A percentile compares a stretch with the other conserved stretches of the same genome.
These are phyloP conservation scores for Ibidorhyncha struthersii DNA, from an alignment of 2,113 vertebrate genomes.

Conservation along the genomic window DNA sequence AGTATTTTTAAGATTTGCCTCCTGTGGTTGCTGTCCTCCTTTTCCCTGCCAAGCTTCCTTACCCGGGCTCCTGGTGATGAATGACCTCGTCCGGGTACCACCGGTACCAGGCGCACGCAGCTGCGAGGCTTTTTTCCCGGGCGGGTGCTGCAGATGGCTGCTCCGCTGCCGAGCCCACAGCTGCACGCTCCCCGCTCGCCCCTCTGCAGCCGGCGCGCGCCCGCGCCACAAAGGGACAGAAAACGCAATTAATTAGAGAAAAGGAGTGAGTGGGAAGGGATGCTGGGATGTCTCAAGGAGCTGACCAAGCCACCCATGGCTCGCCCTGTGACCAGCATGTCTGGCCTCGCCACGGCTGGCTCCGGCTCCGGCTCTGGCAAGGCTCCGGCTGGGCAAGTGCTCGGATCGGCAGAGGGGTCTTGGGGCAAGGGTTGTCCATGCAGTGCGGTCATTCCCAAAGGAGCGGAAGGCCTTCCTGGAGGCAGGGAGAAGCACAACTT, in stretches of 20 bases:
- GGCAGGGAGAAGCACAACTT: background rate
- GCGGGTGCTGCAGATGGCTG: constrained; percentile 9
- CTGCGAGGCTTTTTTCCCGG: background rate
- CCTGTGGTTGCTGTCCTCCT: background rate
- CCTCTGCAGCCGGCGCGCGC: background rate
- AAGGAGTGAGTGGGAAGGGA: background rate
- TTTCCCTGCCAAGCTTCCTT: background rate
- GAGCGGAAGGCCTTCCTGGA: background rate
- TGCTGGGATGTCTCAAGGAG: background rate
- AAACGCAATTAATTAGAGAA: background rate
- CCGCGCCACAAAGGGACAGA: background rate
- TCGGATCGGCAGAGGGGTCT: background rate
- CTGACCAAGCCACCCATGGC: background rate
- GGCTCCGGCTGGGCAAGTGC: fast-evolving
- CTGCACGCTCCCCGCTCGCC: background rate
- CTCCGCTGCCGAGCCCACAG: background rate
- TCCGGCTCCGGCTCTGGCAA: background rate
- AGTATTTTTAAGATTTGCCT: background rate
- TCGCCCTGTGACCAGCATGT: background rate
- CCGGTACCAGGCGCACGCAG: constrained; percentile 40
- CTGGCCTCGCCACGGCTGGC: fast-evolving
- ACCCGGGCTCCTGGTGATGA: background rate
- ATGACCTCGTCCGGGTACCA: background rate
- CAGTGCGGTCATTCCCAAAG: background rate
- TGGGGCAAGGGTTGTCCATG: fast-evolving